These are phyloP conservation scores for fruit fly (Drosophila melanogaster) DNA, from an alignment of 1,140 invertebrate genomes.

Conservation along the genomic window Release_6_plus_ISO1_MT NT_033777.3:10308501-10309000, in stretches of 20 bases:
- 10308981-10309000: slow-evolving; percentile 96
- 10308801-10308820: slow-evolving; percentile 92
- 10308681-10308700: slow-evolving; percentile 85
- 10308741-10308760: slow-evolving; percentile 93
- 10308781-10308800: slow-evolving; percentile 93
- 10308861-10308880: slow-evolving; percentile 90
- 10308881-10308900: slow-evolving; percentile 92
- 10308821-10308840: slow-evolving; percentile 89
- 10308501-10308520: slow-evolving; percentile 46
- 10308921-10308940: slow-evolving; percentile 94
- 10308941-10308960: slow-evolving; percentile 92
- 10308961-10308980: slow-evolving; percentile 92
- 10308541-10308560: slow-evolving; percentile 5
- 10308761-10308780: slow-evolving; percentile 92
- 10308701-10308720: slow-evolving; percentile 90
- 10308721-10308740: slow-evolving; percentile 88
- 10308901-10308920: slow-evolving; percentile 94
- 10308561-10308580: slow-evolving; percentile 64
- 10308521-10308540: slow-evolving; percentile 17
- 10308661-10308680: slow-evolving; percentile 86
- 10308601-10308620: slow-evolving; percentile 89
- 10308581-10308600: slow-evolving; percentile 88
- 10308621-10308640: slow-evolving; percentile 79
- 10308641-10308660: slow-evolving; percentile 91
- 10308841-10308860: slow-evolving; percentile 89